These are phyloP conservation scores for Zenarchopterus dispar DNA, from an alignment of 2,797 vertebrate species.

Conservation along the genomic window DNA sequence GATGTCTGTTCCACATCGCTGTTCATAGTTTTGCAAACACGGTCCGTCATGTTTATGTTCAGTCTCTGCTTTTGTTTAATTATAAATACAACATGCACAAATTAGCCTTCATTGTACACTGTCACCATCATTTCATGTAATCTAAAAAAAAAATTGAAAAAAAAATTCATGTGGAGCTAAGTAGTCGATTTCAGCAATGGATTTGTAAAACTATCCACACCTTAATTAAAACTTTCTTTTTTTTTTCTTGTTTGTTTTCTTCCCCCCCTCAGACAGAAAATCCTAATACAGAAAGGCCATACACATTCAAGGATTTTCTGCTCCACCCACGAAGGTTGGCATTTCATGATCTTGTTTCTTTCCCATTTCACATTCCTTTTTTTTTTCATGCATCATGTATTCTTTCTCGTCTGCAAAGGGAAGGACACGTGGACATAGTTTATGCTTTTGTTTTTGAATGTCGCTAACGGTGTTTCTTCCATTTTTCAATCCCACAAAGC, in stretches of 20 bases:
- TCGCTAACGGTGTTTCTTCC: not conserved
- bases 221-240: constrained; percentile 33
- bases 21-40: constrained; percentile 71
- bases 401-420: constrained; percentile 11
- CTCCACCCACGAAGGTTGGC: constrained; percentile 96
- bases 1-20: constrained; percentile 64
- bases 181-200: not conserved
- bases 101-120: constrained; percentile 29
- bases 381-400: constrained; percentile 5
- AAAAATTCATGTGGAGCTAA: not conserved
- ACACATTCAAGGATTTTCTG: constrained; percentile 97
- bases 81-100: constrained; percentile 59
- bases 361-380: constrained; percentile 38
- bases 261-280: constrained; percentile 91
- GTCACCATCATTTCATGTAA: constrained; percentile 20
- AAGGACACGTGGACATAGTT: not conserved
- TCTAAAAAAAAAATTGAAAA: constrained; percentile 16
- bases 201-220: constrained; percentile 1
- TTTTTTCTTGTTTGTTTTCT: constrained; percentile 40
- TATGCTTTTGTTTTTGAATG: constrained; percentile 8
- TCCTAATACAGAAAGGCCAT: constrained; percentile 92
- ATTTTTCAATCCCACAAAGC: constrained; percentile 70
- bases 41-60: constrained; percentile 58
- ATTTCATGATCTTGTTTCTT: constrained; percentile 44
- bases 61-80: constrained; percentile 57